phyloP scores from a whole-genome alignment of 2,797 vertebrate genomes.

The Rhynchotus rufescens region DNA sequence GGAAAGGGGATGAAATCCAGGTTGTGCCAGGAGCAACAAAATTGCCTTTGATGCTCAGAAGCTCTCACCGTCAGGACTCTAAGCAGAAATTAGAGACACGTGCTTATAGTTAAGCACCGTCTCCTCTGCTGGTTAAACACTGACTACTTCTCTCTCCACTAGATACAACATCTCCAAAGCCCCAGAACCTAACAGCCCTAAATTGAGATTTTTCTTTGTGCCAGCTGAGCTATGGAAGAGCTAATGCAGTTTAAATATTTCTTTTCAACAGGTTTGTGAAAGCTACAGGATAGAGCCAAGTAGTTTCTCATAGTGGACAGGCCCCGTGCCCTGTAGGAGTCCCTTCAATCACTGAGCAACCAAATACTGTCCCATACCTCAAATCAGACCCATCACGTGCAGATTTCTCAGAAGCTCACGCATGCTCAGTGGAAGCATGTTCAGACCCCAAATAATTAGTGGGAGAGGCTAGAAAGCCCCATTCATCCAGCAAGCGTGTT shows the following conservation, averaged over 20 bases:
- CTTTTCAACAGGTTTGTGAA: not conserved
- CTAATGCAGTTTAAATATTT: not conserved
- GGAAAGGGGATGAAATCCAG: not conserved
- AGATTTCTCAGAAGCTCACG: not conserved
- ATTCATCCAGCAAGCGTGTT: not conserved
- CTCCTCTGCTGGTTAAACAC: conserved; percentile 58
- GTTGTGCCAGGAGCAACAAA: not conserved
- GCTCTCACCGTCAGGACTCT: not conserved
- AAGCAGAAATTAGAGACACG: conserved; percentile 35
- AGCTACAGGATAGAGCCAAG: fast-evolving
- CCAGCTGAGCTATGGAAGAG: not conserved
- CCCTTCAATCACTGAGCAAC: not conserved
- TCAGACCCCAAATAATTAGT: not conserved
- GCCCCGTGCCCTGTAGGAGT: not conserved
- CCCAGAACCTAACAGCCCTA: not conserved
- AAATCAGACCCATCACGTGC: not conserved
- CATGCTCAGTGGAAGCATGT: not conserved
- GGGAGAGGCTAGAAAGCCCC: not conserved
- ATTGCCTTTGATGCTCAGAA: conserved; percentile 37
- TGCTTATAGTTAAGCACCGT: conserved; percentile 43
- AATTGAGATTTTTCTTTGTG: not conserved
- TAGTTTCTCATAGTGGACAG: not conserved
- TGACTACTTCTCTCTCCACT: not conserved
- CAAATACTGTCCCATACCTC: not conserved
- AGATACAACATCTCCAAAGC: conserved; percentile 23